Percentiles rank a stretch among this genome's conserved stretches.
phyloP scores from a whole-genome alignment of 2,797 vertebrate genomes.

The Alouatta caraya region DNA sequence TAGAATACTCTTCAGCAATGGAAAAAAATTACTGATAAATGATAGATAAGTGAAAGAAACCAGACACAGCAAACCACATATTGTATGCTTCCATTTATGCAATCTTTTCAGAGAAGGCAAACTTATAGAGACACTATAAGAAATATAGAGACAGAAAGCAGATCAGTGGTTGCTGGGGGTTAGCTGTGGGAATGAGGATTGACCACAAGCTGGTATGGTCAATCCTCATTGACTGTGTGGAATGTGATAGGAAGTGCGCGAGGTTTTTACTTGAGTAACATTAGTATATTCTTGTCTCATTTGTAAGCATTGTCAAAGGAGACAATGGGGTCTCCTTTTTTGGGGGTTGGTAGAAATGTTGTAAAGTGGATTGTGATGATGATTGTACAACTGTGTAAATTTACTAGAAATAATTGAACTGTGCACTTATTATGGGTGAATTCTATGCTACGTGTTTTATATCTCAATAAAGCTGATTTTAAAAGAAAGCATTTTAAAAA shows the following conservation, averaged over 20 bases:
- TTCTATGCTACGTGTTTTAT: neutral
- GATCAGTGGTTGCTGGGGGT: neutral
- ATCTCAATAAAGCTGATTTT: neutral
- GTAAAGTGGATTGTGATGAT: neutral
- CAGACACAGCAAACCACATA: neutral
- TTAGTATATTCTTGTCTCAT: neutral
- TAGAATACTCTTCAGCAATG: neutral
- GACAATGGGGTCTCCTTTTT: neutral
- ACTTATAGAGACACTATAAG: neutral
- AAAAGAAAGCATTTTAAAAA: conserved; percentile 28
- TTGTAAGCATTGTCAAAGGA: neutral
- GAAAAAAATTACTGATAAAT: neutral
- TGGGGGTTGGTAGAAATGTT: neutral
- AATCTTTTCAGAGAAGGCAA: neutral
- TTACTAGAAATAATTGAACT: neutral
- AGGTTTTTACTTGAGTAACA: neutral
- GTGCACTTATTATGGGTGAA: neutral
- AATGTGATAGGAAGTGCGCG: neutral
- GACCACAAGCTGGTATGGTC: neutral
- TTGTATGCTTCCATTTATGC: neutral
- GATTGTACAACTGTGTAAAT: neutral
- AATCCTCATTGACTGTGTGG: neutral
- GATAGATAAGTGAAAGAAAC: neutral
- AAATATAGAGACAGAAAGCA: neutral
- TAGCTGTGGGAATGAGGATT: neutral